Evolutionary conservation across 2,113 vertebrate species (phyloP), one percentile per base, ranked within the genome.

Genomic region (Catharus minimus): DNA sequence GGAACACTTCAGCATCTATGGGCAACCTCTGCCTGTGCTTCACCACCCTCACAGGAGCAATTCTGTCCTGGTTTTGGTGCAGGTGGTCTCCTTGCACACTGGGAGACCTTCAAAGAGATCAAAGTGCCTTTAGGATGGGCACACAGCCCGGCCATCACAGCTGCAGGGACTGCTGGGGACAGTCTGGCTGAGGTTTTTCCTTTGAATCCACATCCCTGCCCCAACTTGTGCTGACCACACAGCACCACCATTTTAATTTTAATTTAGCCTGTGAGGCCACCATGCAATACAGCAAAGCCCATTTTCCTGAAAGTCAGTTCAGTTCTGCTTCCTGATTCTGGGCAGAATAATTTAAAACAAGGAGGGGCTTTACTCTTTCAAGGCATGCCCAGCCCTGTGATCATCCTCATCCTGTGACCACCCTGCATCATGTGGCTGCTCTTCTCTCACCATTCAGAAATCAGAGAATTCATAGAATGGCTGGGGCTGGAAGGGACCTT

Each of bases 251-350:
- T 3, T 49, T 77, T 24, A 6, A 5, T 22, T 22, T 56, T 56
- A 6, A 23, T 52, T 52, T 10, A 27, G 6, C 3, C 53, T 0
- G 0, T 9, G 41, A 46, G 41, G 36, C 44, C 44, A 8, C 36
- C 10, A 2, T 0, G 0, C 19, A 5, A 2, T 1, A 49, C 15
- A 20, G 41, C 14, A 67, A 43, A 68, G 23, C 1, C 1, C 13
- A 7, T 55, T 66, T 82, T 58, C 75, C 66, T 85, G 19, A 17
- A 79, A 64, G 12, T 7, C 57, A 9, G 13, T 7, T 17, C 23
- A 68, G 17, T 43, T 76, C 62, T 0, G 4, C 72, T 76, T 88
- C 77, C 68, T 44, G 58, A 50, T 80, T 56, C 52, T 17, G 58
- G 44, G n/a, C 28, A 33, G 49, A 82, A 3, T 1, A 10, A 36